Evolutionary conservation across 1,140 invertebrate species (phyloP), one percentile per base, ranked within the genome.

Genomic region (Stegodyphus dumicola): DNA sequence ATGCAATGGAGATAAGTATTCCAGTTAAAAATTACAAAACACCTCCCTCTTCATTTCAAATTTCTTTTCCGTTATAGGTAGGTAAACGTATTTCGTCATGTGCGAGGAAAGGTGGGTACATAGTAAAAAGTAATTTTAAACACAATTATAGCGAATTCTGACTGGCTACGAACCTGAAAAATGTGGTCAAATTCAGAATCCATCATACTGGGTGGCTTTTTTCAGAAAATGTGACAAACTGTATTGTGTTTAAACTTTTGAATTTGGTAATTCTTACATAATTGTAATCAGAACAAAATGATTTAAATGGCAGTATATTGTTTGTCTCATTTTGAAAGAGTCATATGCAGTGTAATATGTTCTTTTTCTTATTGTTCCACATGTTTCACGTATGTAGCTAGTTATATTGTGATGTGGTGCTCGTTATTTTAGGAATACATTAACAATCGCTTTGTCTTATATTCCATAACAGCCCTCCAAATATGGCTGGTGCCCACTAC

Each of bases 391-490:
- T 85, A 51, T 77, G 33, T 85, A 77, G 73, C 52, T 64, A 66
- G 74, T 54, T 51, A 10, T 48, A 77, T 85, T 83, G 73, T 74
- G 11, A 67, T 85, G 64, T 85, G 64, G 81, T 85, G 49, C 60
- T 85, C 81, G 81, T 85, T 85, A 11, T 76, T 67, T 85, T 69
- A 85, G 66, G 81, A 85, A 85, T 85, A 76, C 73, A 85, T 85
- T 85, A 85, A 85, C 74, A 85, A 86, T 87, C 77, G 77, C 56
- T 86, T 81, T 77, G 67, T 88, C 86, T 88, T 87, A 67, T 86
- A 83, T 88, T 86, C 87, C 77, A 87, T 84, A 87, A 87, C 87
- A 88, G 87, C 87, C 79, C 87, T 79, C 67, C 86, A 69, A 33
- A 56, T 77, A 87, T 81, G 74, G 86, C 60, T 87, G 87, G 81